Evolutionary conservation across 2,797 vertebrate genomes (phyloP), one percentile per base, ranked within the genome.

Genomic region (Chromis chromis): DNA sequence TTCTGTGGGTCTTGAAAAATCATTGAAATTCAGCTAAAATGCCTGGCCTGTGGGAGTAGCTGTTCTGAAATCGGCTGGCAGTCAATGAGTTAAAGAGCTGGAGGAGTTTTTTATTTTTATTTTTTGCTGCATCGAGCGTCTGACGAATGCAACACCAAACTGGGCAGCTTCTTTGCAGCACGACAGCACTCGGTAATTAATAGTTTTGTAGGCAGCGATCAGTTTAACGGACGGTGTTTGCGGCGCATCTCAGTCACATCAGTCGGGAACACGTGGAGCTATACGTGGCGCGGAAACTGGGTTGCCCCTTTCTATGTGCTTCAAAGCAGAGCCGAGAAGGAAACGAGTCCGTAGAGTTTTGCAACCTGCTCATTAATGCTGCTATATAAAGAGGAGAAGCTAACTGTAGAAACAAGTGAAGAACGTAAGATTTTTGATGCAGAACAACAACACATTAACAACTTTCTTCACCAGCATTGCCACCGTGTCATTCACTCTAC

Each of bases 71-170:
- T n/a, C n/a, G n/a, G n/a, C n/a, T n/a, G n/a, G n/a, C n/a, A n/a
- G n/a, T n/a, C n/a, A n/a, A n/a, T n/a, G n/a, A n/a, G n/a, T 74
- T 56, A 70, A 79, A 65, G 44, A 54, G 59, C 78, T 44, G 1
- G 6, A 49, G 50, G 54, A 40, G 21, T 27, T 74, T 68, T 68
- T 22, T 31, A 0, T 48, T 48, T 21, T 3, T 48, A 36, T 28
- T n/a, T 73, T 61, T 65, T 66, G 36, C 52, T 48, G 52, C 28
- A 24, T 65, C 16, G 46, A 53, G 14, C 22, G 4, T 63, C 42
- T 53, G 56, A 22, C 1, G 0, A 39, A 65, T 22, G 14, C 22
- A 0, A 16, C 13, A 40, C 24, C n/a, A 56, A 63, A 39, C 19
- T 14, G 24, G 4, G 3, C 4, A 14, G 17, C 16, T 25, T 7